Percentiles rank a stretch among this genome's conserved stretches.
Conservation (phyloP, 2,888 invertebrate species). For the Girardia tigrina region DNA sequence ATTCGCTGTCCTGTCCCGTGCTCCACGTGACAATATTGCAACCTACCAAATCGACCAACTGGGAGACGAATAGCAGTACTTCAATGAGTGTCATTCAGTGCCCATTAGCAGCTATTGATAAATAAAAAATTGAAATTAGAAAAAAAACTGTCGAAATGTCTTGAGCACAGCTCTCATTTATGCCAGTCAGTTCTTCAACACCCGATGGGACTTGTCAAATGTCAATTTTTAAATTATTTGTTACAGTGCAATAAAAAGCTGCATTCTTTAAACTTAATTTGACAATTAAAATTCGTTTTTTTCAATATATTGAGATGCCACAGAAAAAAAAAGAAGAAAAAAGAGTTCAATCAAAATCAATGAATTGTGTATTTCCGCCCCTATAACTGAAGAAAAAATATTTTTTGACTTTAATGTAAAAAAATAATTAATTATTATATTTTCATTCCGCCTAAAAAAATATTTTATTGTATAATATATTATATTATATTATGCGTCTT, state of each 20-base stretch:
- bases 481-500: too few relatives aligned
- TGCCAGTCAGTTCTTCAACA: not conserved
- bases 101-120: conserved; percentile 8
- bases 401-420: too few relatives aligned
- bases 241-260: conserved; percentile 17
- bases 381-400: too few relatives aligned
- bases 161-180: conserved; percentile 18
- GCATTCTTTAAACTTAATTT: conserved; percentile 23
- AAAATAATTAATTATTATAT: too few relatives aligned
- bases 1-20: not conserved
- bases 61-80: not conserved
- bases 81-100: not conserved
- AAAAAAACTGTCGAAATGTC: conserved; percentile 11
- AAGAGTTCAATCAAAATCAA: too few relatives aligned
- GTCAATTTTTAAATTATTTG: conserved; percentile 11
- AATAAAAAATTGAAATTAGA: conserved; percentile 1
- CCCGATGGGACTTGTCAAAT: conserved; percentile 3
- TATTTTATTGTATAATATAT: too few relatives aligned
- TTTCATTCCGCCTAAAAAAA: too few relatives aligned
- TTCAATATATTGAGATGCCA: not conserved
- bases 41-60: not conserved
- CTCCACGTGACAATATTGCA: not conserved
- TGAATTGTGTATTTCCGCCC: too few relatives aligned
- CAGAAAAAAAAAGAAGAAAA: too few relatives aligned
- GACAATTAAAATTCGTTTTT: conserved; percentile 18